Evolutionary conservation across 2,797 vertebrate species (phyloP), one percentile per base, ranked within the genome.

Genomic region (Cossypha heuglini): DNA sequence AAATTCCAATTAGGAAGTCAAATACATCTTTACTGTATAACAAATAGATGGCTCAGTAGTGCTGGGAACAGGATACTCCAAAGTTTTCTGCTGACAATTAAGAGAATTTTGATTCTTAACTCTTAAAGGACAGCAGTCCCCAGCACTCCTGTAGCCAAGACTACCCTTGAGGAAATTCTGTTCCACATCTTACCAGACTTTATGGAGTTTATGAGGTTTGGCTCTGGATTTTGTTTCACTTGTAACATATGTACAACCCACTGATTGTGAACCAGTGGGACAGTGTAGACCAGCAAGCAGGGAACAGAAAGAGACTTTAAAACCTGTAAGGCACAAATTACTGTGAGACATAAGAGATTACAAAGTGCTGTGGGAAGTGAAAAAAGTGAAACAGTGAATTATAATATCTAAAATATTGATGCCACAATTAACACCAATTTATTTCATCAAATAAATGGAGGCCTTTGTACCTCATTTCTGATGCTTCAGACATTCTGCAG

Each of bases 1-100:
- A 80, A 94, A 92, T 72, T 94, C 67, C 67, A 90, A 51, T 79
- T 52, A 90, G 57, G 43, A 89, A 92, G 71, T 91, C 71, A 95
- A 93, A 89, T 37, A 66, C 17, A 52, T 81, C 29, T 76, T 49
- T 51, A 48, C 77, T 52, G 20, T 59, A 18, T 51, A 89, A 82
- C 68, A 93, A 84, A 86, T 31, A 94, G 77, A 87, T 86, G 59
- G 69, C 14, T 93, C 67, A 71, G 40, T 67, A 69, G 25, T 45
- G 57, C 35, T 79, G 72, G 40, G 71, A 92, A 93, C 24, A 88
- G 74, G 40, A 61, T 55, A 55, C 31, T 73, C 52, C 68, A 45
- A 92, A 94, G 42, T n/a, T 87, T 71, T 69, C 68, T 57, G 25
- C 28, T 81, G 43, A 84, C 2, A 1, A 28, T 43, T 24, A 68